phyloP scores from a whole-genome alignment of 2,888 invertebrate species.

The Zonitis immaculata region DNA sequence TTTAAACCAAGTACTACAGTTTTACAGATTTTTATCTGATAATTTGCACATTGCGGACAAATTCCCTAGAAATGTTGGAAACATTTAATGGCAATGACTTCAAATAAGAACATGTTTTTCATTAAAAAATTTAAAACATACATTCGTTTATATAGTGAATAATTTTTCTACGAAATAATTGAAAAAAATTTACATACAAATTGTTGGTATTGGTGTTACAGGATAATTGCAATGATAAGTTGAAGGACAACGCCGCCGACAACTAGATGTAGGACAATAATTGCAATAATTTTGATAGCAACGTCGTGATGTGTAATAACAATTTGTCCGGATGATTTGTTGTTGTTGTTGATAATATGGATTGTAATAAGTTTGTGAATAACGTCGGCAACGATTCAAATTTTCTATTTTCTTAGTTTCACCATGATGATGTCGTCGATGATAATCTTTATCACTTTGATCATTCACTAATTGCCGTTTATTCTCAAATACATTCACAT shows the following conservation, averaged over 20 bases:
- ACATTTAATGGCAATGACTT: too few relatives aligned
- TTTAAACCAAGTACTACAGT: neutral
- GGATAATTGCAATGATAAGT: neutral
- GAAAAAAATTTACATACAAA: conserved; percentile 3
- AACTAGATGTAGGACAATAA: conserved; percentile 28
- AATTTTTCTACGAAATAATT: too few relatives aligned
- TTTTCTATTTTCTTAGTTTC: conserved; percentile 7
- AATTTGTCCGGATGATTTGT: conserved; percentile 14
- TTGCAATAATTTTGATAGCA: conserved; percentile 25
- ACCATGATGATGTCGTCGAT: conserved; percentile 4
- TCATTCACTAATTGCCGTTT: neutral
- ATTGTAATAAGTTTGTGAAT: conserved; percentile 24
- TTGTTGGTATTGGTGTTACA: conserved; percentile 7
- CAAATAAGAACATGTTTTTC: too few relatives aligned
- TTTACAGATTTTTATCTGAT: neutral
- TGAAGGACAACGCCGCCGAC: conserved; percentile 28
- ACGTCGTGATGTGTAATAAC: conserved; percentile 12
- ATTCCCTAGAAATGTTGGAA: neutral
- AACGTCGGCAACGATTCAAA: conserved; percentile 21
- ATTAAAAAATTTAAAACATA: too few relatives aligned
- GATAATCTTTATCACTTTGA: neutral
- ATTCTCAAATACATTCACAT: neutral
- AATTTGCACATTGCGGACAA: neutral
- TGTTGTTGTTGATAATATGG: conserved; percentile 12
- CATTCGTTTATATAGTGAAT: too few relatives aligned